Percentiles rank a stretch among this genome's conserved stretches.
These are phyloP conservation scores for Epicampocera succincta DNA, from an alignment of 2,888 invertebrate species.

Conservation along the genomic window DNA sequence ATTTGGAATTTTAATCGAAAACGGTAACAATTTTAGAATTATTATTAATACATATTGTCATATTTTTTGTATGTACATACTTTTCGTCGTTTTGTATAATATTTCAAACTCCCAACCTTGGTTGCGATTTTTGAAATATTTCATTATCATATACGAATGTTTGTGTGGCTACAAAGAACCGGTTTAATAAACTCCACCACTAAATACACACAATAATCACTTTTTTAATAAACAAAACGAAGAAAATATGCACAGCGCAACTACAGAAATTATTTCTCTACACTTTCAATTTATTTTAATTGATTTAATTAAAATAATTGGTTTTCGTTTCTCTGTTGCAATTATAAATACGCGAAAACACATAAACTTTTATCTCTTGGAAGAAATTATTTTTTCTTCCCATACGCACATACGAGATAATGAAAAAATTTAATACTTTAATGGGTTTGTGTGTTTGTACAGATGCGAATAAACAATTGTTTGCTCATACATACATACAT, in stretches of 20 bases:
- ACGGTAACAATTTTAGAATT: too few relatives aligned
- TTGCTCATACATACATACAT: background rate
- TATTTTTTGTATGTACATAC: too few relatives aligned
- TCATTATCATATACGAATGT: slow-evolving; percentile 1
- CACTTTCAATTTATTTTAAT: slow-evolving; percentile 28
- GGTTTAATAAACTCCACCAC: slow-evolving; percentile 48
- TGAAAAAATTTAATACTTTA: too few relatives aligned
- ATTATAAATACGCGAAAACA: background rate
- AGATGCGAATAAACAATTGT: background rate
- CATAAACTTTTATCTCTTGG: too few relatives aligned
- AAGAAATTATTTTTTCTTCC: too few relatives aligned
- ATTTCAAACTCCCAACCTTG: background rate
- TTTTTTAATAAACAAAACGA: slow-evolving; percentile 9
- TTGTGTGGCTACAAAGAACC: slow-evolving; percentile 16
- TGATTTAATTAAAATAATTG: slow-evolving; percentile 51
- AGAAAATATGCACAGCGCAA: slow-evolving; percentile 10
- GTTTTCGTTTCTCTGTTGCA: background rate
- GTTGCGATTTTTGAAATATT: too few relatives aligned
- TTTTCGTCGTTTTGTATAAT: too few relatives aligned
- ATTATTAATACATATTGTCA: background rate
- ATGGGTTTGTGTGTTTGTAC: background rate
- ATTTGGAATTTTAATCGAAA: too few relatives aligned
- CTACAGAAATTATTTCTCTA: slow-evolving; percentile 18
- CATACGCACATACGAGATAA: too few relatives aligned
- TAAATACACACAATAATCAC: slow-evolving; percentile 36